Evolutionary conservation across 2,888 invertebrate genomes (phyloP).

Genomic region (Parnassius apollo): DNA sequence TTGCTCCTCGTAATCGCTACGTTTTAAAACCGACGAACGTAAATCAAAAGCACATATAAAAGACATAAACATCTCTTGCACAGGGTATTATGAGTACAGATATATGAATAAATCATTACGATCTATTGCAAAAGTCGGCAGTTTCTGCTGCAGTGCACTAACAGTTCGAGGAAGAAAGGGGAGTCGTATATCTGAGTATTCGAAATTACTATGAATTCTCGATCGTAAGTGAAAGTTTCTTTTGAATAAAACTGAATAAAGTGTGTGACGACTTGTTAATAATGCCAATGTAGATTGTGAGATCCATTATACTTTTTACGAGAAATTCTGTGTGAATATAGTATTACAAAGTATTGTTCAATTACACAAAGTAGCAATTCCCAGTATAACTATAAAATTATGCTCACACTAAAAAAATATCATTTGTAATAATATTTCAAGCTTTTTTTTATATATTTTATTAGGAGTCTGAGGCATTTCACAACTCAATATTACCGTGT

Average conservation of each 20-base stretch:
- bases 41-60: constrained; percentile 22
- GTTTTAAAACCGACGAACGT: constrained; percentile 16
- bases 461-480: no score
- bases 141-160: constrained; percentile 37
- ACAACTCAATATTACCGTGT: no score
- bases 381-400: no score
- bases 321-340: background rate
- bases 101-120: constrained; percentile 56
- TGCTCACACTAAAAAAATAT: no score
- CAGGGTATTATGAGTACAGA: constrained; percentile 39
- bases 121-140: constrained; percentile 52
- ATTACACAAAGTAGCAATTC: no score
- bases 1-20: constrained; percentile 8
- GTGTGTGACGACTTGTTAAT: background rate
- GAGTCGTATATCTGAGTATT: constrained; percentile 17
- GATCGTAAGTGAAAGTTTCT: constrained; percentile 12
- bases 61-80: constrained; percentile 28
- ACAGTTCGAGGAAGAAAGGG: constrained; percentile 27
- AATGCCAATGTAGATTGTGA: constrained; percentile 8
- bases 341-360: no score
- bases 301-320: background rate
- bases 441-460: no score
- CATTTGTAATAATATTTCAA: no score
- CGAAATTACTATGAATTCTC: constrained; percentile 10
- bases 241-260: background rate